Evolutionary conservation across 2,113 vertebrate genomes (phyloP).

Genomic region (Hepsetus odoe): DNA sequence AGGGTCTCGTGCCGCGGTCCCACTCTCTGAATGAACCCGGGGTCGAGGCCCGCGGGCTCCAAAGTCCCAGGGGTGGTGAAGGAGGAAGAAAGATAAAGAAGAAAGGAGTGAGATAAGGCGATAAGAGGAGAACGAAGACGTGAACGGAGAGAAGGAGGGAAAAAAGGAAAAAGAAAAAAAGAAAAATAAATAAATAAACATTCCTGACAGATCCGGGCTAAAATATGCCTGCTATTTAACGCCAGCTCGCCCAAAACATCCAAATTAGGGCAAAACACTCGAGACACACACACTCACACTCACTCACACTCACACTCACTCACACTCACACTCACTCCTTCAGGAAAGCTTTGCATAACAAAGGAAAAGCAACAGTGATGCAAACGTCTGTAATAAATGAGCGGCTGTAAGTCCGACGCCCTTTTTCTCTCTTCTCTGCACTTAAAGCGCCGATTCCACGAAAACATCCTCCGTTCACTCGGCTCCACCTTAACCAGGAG

Average conservation of each 20-base stretch:
- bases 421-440: no score
- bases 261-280: neutral
- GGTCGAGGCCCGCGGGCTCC: neutral
- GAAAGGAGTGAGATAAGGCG: neutral
- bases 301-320: slow-evolving; percentile 3
- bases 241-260: neutral
- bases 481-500: no score
- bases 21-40: neutral
- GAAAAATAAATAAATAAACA: neutral
- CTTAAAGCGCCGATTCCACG: no score
- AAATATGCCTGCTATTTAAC: neutral
- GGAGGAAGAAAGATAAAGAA: slow-evolving; percentile 18
- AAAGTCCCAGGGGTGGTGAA: neutral
- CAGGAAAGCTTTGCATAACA: slow-evolving; percentile 1
- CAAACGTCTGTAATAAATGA: neutral
- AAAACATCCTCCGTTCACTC: no score
- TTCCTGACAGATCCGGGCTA: no score
- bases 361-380: neutral
- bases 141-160: no score
- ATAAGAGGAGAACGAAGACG: neutral
- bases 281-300: neutral
- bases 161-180: neutral
- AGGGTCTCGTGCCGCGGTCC: no score
- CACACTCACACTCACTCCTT: neutral
- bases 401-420: neutral